Percentiles rank a stretch among this genome's conserved stretches.
Evolutionary conservation across 35 echinoderm and acorn worm species (phyloP).

Genomic region (Acanthaster planci): DNA sequence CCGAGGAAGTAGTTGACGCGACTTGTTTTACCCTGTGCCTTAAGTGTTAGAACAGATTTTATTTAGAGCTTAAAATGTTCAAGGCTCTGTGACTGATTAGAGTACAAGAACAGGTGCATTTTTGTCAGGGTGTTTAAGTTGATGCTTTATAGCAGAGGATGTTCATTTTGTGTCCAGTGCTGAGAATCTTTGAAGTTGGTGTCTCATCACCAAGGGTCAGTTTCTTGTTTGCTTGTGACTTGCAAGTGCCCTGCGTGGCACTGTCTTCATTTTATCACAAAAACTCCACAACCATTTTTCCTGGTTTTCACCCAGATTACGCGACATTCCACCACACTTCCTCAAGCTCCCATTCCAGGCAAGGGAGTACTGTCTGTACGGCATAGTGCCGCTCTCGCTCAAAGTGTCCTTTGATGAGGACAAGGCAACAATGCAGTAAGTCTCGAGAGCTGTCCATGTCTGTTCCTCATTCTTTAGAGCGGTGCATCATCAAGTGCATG

Average conservation of each 20-base stretch:
- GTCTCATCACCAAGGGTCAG: neutral
- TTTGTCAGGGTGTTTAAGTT: too few relatives aligned
- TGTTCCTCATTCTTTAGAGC: too few relatives aligned
- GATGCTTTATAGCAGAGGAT: too few relatives aligned
- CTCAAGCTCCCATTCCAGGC: slow-evolving; percentile 61
- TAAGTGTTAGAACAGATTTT: too few relatives aligned
- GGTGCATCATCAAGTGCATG: too few relatives aligned
- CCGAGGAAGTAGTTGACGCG: too few relatives aligned
- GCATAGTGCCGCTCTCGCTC: slow-evolving; percentile 56
- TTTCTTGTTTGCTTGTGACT: neutral
- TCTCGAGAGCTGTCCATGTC: too few relatives aligned
- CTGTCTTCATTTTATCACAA: neutral
- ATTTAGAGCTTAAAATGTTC: too few relatives aligned
- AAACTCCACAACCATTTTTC: neutral
- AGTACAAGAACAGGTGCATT: too few relatives aligned
- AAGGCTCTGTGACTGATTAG: too few relatives aligned
- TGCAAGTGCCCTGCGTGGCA: neutral
- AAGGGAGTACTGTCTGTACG: slow-evolving; percentile 62
- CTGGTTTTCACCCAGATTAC: slow-evolving; percentile 43
- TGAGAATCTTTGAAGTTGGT: neutral
- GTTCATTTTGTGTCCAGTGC: neutral
- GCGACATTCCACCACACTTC: slow-evolving; percentile 69
- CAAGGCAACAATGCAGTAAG: slow-evolving; percentile 38
- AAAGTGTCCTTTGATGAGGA: slow-evolving; percentile 58
- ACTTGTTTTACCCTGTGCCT: too few relatives aligned